These are phyloP conservation scores for Podarcis lilfordi DNA, from an alignment of 2,797 vertebrate species.

Conservation along the genomic window DNA sequence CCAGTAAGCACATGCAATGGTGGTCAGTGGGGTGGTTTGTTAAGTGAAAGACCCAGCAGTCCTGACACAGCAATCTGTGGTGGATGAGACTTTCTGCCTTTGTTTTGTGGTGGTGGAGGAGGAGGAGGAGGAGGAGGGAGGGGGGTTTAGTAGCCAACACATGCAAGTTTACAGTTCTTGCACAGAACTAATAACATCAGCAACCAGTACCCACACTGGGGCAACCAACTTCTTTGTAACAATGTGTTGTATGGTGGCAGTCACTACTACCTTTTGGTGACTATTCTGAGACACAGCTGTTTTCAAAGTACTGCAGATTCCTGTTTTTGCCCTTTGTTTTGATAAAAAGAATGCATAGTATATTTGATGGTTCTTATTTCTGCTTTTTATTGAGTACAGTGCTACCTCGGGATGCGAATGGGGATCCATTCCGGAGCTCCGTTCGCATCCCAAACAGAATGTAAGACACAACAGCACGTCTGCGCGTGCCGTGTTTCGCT, in stretches of 20 bases:
- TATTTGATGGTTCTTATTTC: background rate
- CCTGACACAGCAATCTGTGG: background rate
- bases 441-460: no score
- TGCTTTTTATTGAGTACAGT: slow-evolving; percentile 14
- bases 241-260: background rate
- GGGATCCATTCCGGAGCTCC: no score
- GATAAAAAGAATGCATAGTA: background rate
- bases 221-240: no score
- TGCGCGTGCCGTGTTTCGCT: no score
- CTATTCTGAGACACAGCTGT: background rate
- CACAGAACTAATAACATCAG: background rate
- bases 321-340: background rate
- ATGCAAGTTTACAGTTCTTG: background rate
- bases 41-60: background rate
- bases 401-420: no score
- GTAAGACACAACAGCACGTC: no score
- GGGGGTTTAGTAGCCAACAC: background rate
- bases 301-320: background rate
- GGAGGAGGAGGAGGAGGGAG: background rate
- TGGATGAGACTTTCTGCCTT: background rate
- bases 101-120: background rate
- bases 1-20: background rate
- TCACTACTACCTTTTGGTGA: background rate
- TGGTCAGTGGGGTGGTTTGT: background rate
- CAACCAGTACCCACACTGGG: background rate